A percentile compares a stretch with the other conserved stretches of the same genome.
These are phyloP conservation scores for Rhagium mordax DNA, from an alignment of 2,888 invertebrate genomes.

Conservation along the genomic window DNA sequence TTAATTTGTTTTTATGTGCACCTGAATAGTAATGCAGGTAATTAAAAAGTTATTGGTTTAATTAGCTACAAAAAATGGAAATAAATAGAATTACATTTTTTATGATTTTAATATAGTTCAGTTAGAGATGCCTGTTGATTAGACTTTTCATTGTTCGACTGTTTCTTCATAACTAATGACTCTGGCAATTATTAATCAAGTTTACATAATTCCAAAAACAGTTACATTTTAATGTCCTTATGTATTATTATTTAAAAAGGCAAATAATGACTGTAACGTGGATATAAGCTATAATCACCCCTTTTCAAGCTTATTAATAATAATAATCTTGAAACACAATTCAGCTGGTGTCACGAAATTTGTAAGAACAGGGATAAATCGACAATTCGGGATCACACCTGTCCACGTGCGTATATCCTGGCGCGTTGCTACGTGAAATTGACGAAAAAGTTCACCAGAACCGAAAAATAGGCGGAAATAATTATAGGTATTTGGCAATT, in stretches of 20 bases:
- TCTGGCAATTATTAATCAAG: constrained; percentile 12
- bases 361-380: constrained; percentile 43
- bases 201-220: constrained; percentile 13
- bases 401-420: constrained; percentile 16
- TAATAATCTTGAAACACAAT: constrained; percentile 37
- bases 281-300: constrained; percentile 32
- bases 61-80: no score
- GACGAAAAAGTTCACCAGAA: constrained; percentile 11
- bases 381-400: constrained; percentile 33
- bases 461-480: constrained; percentile 26
- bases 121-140: not conserved
- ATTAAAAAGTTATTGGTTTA: no score
- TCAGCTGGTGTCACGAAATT: constrained; percentile 48
- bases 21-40: no score
- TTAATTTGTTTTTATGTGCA: no score
- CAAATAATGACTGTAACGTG: constrained; percentile 23
- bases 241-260: not conserved
- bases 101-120: no score
- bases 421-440: constrained; percentile 19
- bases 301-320: constrained; percentile 34
- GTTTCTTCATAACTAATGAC: not conserved
- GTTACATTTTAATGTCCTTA: not conserved
- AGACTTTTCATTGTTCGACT: not conserved
- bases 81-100: no score
- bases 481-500: not conserved